Base-by-base conservation (phyloP, 2,113 vertebrate genomes). In the Falcunculus frontatus region DNA sequence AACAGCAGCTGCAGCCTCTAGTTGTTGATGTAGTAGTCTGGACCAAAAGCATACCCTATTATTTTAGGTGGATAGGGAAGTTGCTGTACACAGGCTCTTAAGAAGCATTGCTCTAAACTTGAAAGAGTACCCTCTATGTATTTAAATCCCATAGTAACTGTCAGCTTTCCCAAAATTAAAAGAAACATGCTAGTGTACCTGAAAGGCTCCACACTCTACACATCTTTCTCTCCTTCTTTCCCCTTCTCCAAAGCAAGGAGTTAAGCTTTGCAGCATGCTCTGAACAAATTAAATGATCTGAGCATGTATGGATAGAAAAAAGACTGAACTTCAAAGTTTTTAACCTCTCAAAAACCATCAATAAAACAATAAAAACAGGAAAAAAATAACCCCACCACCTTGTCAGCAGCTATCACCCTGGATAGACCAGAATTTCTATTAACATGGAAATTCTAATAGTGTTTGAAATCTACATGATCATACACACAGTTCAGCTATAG, bases 401-500 rank as follows among this genome's bases (percentile, higher is more conserved):
- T 72, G 18, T 84, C 55, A 91, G 39, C 22, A 72, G 19, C 39
- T 41, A 63, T 52, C 29, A 78, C 10, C 18, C 33, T 32, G 53
- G 33, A 70, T 70, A 76, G 23, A 84, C 12, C 10, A 79, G 68
- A 84, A 76, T 59, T 32, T 15, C 84, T 55, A 18, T 30, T 62
- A 83, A 64, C 26, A 14, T 52, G 39, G 39, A 63, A 74, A 60
- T 74, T 65, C 39, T 82, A 59, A 85, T 0, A 56, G 46, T 7
- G 4, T 74, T 75, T 4, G 3, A 69, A 84, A 84, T 67, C 44
- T 39, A 59, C 13, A 10, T 0, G 0, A 41, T 30, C 0, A 2
- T 55, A 60, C 16, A 37, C 22, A 37, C 3, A 83, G 69, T 26
- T 76, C 32, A 65, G 14, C 10, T 57, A 17, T 32, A 63, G 13